phyloP scores from a whole-genome alignment of 2,888 invertebrate species.

The Euplagia quadripunctaria region DNA sequence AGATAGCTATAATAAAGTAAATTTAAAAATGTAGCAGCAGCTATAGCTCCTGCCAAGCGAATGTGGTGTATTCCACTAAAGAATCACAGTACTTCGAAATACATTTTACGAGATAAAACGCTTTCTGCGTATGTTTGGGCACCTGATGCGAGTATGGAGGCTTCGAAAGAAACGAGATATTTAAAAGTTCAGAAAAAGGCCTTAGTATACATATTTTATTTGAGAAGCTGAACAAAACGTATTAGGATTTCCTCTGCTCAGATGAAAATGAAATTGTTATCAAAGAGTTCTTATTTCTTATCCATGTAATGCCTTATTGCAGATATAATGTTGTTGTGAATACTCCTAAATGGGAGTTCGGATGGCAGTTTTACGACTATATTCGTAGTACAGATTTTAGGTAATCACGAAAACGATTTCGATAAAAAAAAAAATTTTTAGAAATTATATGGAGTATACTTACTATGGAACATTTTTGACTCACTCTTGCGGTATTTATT shows the following conservation, averaged over 20 bases:
- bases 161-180: slow-evolving; percentile 28
- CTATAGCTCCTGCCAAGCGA: slow-evolving; percentile 3
- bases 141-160: slow-evolving; percentile 18
- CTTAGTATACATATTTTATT: slow-evolving; percentile 50
- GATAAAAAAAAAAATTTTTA: neutral
- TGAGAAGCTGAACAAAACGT: slow-evolving; percentile 33
- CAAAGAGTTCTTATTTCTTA: slow-evolving; percentile 30
- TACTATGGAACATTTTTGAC: neutral
- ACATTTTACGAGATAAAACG: neutral
- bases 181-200: slow-evolving; percentile 37
- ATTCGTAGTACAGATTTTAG: slow-evolving; percentile 21
- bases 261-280: slow-evolving; percentile 44
- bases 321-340: slow-evolving; percentile 31
- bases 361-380: slow-evolving; percentile 23
- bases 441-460: too few relatives aligned
- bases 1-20: too few relatives aligned
- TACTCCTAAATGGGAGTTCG: slow-evolving; percentile 4
- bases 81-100: slow-evolving; percentile 7
- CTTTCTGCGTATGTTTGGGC: slow-evolving; percentile 22
- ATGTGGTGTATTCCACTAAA: slow-evolving; percentile 11
- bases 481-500: too few relatives aligned
- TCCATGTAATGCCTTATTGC: slow-evolving; percentile 24
- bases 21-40: slow-evolving; percentile 12
- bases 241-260: slow-evolving; percentile 26
- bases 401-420: slow-evolving; percentile 9